A percentile compares a stretch with the other conserved stretches of the same genome.
Conservation (phyloP, 2,113 vertebrate species). For the Rhabdornis inornatus region DNA sequence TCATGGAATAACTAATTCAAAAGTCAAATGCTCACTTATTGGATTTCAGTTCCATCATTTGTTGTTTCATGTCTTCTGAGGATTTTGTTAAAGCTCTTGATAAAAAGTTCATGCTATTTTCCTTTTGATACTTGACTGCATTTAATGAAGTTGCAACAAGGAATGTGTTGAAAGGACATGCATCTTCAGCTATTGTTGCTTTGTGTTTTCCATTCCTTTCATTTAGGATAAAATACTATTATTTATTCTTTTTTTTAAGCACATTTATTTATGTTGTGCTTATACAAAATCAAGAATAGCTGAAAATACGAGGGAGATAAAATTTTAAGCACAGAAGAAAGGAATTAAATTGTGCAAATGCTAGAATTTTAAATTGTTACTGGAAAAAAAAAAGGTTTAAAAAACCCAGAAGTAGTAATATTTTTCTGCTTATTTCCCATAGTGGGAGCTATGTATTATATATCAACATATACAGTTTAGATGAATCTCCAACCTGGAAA, state of each 20-base stretch:
- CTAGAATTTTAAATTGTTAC: background rate
- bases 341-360: background rate
- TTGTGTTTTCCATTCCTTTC: background rate
- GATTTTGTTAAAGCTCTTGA: constrained; percentile 26
- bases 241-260: background rate
- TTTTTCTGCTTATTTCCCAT: background rate
- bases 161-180: background rate
- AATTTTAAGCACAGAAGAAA: background rate
- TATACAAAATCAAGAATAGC: background rate
- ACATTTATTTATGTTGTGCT: background rate
- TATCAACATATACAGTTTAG: background rate
- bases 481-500: background rate
- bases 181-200: background rate
- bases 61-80: background rate
- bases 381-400: background rate
- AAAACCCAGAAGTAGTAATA: background rate
- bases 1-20: background rate
- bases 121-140: background rate
- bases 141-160: constrained; percentile 1
- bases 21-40: background rate
- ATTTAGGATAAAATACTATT: background rate
- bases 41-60: background rate
- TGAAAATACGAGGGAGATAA: background rate
- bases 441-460: background rate
- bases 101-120: constrained; percentile 11